phyloP scores from a whole-genome alignment of 2,888 invertebrate genomes.

The Pachliopta kotzebuea region DNA sequence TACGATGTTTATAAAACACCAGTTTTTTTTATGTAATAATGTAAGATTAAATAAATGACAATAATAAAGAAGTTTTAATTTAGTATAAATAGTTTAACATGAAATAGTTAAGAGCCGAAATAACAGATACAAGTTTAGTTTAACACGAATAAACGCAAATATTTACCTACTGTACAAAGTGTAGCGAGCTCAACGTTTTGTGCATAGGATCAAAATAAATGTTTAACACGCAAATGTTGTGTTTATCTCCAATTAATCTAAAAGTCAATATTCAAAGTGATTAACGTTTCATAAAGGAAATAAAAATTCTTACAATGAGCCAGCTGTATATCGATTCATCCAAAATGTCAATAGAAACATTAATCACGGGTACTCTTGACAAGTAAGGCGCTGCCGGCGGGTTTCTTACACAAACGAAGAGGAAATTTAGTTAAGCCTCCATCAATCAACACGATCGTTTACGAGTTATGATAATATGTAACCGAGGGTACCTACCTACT shows the following conservation, averaged over 20 bases:
- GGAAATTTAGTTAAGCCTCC: slow-evolving; percentile 21
- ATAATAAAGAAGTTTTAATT: too few species aligned
- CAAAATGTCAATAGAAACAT: slow-evolving; percentile 12
- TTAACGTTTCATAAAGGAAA: not conserved
- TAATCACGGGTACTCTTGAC: slow-evolving; percentile 12
- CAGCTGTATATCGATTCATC: not conserved
- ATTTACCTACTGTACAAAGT: too few species aligned
- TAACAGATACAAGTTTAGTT: too few species aligned
- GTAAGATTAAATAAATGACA: too few species aligned
- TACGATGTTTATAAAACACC: not conserved
- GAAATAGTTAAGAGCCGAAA: too few species aligned
- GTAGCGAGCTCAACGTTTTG: too few species aligned
- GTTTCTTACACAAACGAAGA: slow-evolving; percentile 17
- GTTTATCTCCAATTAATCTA: not conserved
- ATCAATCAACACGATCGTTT: slow-evolving; percentile 21
- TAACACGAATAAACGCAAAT: too few species aligned
- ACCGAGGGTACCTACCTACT: not conserved
- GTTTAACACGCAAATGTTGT: not conserved
- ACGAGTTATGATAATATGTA: slow-evolving; percentile 7
- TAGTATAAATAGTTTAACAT: too few species aligned
- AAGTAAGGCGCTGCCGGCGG: slow-evolving; percentile 7
- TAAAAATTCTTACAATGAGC: not conserved
- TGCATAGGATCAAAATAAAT: too few species aligned
- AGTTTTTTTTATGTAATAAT: not conserved
- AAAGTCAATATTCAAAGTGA: not conserved